Percentiles rank a stretch among this genome's conserved stretches.
Conservation (phyloP, 2,113 vertebrate genomes). For the Thinocorus orbignyianus region DNA sequence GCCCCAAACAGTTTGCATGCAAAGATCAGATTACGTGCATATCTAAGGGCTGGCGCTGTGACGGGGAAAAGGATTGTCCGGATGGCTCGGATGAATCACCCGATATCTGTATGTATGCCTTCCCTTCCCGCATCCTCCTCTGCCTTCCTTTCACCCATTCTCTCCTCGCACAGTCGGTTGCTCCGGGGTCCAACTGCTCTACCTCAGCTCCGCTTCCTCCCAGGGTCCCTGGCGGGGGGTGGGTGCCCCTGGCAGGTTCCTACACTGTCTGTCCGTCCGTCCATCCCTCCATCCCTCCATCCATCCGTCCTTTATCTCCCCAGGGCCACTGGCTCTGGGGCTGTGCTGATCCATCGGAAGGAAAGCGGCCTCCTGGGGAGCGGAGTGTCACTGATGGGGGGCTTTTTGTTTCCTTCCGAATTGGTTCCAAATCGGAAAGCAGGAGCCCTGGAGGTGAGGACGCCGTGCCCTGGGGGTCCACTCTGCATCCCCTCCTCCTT, state of each 20-base stretch:
- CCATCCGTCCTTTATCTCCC: too few relatives aligned
- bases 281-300: too few relatives aligned
- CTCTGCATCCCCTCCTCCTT: too few relatives aligned
- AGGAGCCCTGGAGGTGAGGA: too few relatives aligned
- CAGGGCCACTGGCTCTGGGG: too few relatives aligned
- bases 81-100: conserved; percentile 95
- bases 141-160: background rate
- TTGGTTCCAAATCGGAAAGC: too few relatives aligned
- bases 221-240: background rate
- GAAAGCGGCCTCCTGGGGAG: too few relatives aligned
- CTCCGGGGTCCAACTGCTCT: background rate
- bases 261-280: too few relatives aligned
- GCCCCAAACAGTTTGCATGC: conserved; percentile 95
- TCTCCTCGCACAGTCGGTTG: background rate
- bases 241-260: background rate
- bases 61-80: conserved; percentile 96
- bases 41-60: conserved; percentile 97
- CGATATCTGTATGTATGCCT: conserved; percentile 89
- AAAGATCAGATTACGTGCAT: conserved; percentile 97
- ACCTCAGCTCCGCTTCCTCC: background rate
- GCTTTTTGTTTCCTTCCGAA: too few relatives aligned
- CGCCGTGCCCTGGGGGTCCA: too few relatives aligned
- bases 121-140: background rate
- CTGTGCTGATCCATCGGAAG: too few relatives aligned
- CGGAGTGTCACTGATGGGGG: too few relatives aligned